Evolutionary conservation across 2,797 vertebrate species (phyloP).

Genomic region (Sebastolobus alascanus): DNA sequence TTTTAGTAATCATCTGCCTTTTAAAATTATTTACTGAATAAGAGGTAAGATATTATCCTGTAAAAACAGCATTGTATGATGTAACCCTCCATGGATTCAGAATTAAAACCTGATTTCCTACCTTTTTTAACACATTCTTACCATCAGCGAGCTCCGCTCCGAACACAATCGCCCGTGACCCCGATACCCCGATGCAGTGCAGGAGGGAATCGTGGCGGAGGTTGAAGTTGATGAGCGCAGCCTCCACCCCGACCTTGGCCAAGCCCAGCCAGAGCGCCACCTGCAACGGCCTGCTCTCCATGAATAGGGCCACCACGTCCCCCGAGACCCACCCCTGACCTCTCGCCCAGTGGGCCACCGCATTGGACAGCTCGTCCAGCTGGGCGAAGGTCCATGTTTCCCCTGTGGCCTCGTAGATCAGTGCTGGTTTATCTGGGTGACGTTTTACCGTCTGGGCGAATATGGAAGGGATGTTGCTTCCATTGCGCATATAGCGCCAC

Average conservation of each 20-base stretch:
- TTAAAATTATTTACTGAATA: not conserved
- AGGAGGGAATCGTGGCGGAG: constrained; percentile 88
- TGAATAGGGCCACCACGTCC: constrained; percentile 91
- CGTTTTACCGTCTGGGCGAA: constrained; percentile 85
- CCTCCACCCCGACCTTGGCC: constrained; percentile 91
- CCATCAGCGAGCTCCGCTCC: constrained; percentile 90
- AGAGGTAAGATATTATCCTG: not conserved
- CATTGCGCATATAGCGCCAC: constrained; percentile 81
- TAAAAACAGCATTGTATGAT: not conserved
- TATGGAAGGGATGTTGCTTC: constrained; percentile 88
- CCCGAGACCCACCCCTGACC: constrained; percentile 86
- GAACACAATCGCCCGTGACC: constrained; percentile 88
- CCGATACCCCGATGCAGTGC: constrained; percentile 89
- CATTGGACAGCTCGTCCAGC: constrained; percentile 88
- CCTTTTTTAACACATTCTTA: constrained; percentile 70
- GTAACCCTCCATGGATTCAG: not conserved
- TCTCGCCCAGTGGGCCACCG: constrained; percentile 87
- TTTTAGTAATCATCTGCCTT: not conserved
- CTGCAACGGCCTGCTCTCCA: constrained; percentile 92
- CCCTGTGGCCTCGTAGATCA: constrained; percentile 90
- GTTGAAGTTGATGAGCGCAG: constrained; percentile 92
- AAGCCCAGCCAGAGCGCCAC: constrained; percentile 94
- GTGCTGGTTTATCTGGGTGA: constrained; percentile 88
- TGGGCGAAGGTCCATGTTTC: constrained; percentile 89
- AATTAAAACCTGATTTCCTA: not conserved